phyloP scores from a whole-genome alignment of 1,140 invertebrate species.

The Leptonema lineaticorne region DNA sequence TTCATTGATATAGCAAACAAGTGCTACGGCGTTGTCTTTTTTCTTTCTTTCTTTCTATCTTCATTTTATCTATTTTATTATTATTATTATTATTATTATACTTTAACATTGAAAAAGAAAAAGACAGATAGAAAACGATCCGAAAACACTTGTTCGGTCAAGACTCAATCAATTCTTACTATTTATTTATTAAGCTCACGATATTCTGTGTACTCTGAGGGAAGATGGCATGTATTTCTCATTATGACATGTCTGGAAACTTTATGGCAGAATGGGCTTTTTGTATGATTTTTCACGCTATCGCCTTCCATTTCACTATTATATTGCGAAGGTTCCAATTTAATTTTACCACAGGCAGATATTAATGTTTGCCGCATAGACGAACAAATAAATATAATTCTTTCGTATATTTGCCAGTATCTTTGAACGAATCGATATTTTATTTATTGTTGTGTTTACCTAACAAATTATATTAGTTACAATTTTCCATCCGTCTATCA shows the following conservation, averaged over 20 bases:
- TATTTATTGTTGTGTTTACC: too few relatives aligned
- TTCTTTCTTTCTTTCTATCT: too few relatives aligned
- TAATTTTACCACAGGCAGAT: constrained; percentile 17
- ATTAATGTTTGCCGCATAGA: constrained; percentile 23
- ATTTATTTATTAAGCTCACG: constrained; percentile 23
- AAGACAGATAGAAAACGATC: too few relatives aligned
- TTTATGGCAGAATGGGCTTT: constrained; percentile 24
- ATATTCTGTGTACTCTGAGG: background rate
- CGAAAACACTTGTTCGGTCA: background rate
- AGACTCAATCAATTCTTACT: constrained; percentile 29
- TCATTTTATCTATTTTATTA: too few relatives aligned
- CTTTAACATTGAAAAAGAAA: too few relatives aligned
- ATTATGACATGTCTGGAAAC: constrained; percentile 36
- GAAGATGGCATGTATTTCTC: background rate
- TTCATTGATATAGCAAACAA: background rate
- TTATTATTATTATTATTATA: too few relatives aligned
- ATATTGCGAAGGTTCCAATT: constrained; percentile 34
- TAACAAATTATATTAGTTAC: too few relatives aligned
- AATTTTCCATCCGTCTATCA: too few relatives aligned
- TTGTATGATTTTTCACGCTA: constrained; percentile 21
- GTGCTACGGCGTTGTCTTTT: background rate
- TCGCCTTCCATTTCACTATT: constrained; percentile 5
- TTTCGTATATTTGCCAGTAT: too few relatives aligned
- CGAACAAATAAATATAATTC: constrained; percentile 12
- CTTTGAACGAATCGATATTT: too few relatives aligned